Evolutionary conservation across 2,888 invertebrate genomes (phyloP), one percentile per base, ranked within the genome.

Genomic region (Noctua janthe): DNA sequence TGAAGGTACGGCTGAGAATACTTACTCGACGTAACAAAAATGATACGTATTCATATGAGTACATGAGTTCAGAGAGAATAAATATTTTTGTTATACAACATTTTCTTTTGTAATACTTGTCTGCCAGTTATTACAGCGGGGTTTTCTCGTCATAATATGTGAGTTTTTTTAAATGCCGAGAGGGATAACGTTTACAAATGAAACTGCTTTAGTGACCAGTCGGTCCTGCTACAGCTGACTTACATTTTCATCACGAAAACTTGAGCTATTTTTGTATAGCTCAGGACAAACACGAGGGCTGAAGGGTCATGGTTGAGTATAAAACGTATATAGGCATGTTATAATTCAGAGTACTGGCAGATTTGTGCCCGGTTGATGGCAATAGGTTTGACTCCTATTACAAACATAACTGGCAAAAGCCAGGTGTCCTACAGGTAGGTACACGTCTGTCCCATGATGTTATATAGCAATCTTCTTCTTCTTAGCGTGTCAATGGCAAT

Each of bases 1-100:
- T 84, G 59, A 71, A 79, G 43, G 71, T 62, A 73, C 39, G 69
- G 13, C 47, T 70, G 49, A 78, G 51, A 66, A 51, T 77, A 59
- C 23, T 71, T 43, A 43, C 77, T 39, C 59, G 39, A 17, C 23
- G 56, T 71, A 66, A 78, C 51, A 69, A 23, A 29, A 83, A 83
- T 71, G 47, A 72, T 82, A 82, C 56, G 29, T 71, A 47, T 71
- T 72, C 67, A 49, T 49, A 47, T n/a, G 71, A 62, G 35, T 5
- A 23, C 23, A 67, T 67, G 67, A 43, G 29, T 62, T 49, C 51
- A 8, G 43, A 47, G 47, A n/a, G 51, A n/a, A 69, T 51, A 81
- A 59, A 49, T 69, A 47, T 71, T 29, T 71, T 67, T 56, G 23
- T 47, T 64, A 13, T 47, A 71, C 15, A 59, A 13, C 20, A 35